Conservation (phyloP, 2,888 invertebrate species). For the Synergus umbraculus region DNA sequence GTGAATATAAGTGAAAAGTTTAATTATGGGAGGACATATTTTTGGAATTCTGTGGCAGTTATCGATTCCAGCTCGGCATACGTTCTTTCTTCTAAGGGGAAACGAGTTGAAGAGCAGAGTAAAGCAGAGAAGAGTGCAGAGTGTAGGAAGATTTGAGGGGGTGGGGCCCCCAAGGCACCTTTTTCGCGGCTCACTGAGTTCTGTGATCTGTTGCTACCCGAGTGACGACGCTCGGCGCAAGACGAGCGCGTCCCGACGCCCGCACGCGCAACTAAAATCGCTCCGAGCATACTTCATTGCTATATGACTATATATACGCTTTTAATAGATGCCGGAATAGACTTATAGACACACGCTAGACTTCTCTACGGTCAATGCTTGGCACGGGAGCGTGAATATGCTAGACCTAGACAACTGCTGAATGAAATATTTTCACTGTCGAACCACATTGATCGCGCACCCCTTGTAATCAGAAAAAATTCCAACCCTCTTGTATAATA, state of each 20-base stretch:
- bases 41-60: constrained; percentile 25
- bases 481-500: not conserved
- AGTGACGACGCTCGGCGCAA: constrained; percentile 45
- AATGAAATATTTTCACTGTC: constrained; percentile 37
- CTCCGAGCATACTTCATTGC: not conserved
- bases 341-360: constrained; percentile 41
- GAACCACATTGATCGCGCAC: constrained; percentile 19
- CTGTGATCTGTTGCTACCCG: constrained; percentile 58
- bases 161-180: constrained; percentile 49
- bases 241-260: constrained; percentile 42
- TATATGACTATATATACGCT: constrained; percentile 17
- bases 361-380: constrained; percentile 35
- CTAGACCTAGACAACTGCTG: constrained; percentile 36
- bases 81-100: constrained; percentile 31
- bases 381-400: constrained; percentile 30
- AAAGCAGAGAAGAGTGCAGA: constrained; percentile 13
- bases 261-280: constrained; percentile 24
- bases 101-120: constrained; percentile 31
- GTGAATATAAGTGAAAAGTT: constrained; percentile 9
- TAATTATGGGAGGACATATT: constrained; percentile 31
- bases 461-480: constrained; percentile 33
- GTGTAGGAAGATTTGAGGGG: constrained; percentile 33
- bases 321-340: constrained; percentile 34
- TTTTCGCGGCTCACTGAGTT: constrained; percentile 62
- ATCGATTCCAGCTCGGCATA: constrained; percentile 23